These are phyloP conservation scores for Hystrix brachyura DNA, from an alignment of 2,113 vertebrate genomes.

Conservation along the genomic window DNA sequence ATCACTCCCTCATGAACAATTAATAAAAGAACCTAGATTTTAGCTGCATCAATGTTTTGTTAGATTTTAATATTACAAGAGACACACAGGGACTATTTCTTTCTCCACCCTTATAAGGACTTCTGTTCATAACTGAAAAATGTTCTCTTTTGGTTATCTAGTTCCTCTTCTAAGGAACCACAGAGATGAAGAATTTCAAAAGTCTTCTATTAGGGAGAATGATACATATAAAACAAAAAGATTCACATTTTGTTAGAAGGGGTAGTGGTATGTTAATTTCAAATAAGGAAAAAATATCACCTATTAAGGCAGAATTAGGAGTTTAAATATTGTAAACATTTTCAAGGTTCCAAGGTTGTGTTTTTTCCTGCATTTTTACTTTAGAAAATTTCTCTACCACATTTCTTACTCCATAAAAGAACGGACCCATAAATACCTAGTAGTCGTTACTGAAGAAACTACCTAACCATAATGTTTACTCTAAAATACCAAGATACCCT, in stretches of 20 bases:
- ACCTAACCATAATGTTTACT: neutral
- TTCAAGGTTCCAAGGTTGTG: neutral
- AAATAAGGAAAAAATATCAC: neutral
- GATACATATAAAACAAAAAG: constrained; percentile 40
- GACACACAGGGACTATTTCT: neutral
- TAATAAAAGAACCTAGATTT: neutral
- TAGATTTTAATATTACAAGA: neutral
- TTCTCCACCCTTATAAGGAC: neutral
- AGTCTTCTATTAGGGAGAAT: neutral
- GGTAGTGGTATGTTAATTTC: neutral
- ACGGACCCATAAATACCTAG: neutral
- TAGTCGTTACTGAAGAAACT: constrained; percentile 7
- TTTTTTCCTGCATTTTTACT: neutral
- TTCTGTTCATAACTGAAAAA: constrained; percentile 32
- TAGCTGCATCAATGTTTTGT: neutral
- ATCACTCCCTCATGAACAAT: neutral
- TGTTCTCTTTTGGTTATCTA: constrained; percentile 8
- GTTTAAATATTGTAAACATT: constrained; percentile 32
- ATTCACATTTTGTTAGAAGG: neutral
- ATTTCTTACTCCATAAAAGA: constrained; percentile 51
- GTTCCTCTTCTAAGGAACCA: neutral
- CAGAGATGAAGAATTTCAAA: constrained; percentile 51
- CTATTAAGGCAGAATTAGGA: neutral
- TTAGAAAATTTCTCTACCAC: constrained; percentile 40
- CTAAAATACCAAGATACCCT: neutral